Base-by-base conservation (phyloP, 2,113 vertebrate species). In the Pseudorasbora parva region DNA sequence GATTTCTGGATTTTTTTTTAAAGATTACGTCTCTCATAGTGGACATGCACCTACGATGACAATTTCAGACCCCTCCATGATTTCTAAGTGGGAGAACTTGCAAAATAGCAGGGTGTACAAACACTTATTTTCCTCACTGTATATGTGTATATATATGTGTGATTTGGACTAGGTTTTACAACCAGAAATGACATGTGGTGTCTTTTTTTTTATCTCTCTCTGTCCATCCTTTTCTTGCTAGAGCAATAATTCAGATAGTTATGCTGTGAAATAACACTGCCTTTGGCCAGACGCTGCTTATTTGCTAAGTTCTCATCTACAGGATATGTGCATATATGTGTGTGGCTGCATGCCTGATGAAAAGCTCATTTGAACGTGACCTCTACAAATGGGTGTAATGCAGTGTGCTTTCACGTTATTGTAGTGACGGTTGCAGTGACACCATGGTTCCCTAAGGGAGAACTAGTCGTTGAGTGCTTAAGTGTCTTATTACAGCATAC, bases 401-500 rank as follows among this genome's bases (percentile, higher is more conserved):
- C 51, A 17, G 87, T 85, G 82, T 87, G 81, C 41, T 85, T 88
- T 85, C 78, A 89, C 88, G 23, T 86, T 88, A 85, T 76, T 82
- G 83, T 86, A 79, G 75, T 86, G 88, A 90, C 88, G 84, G 83
- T 81, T 90, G 83, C 85, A 89, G 75, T 84, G 86, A 85, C 87
- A 89, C 90, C 88, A 85, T 83, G 74, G 83, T 81, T 89, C 87
- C 91, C 90, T 86, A 78, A 14, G 89, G 86, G 90, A 86, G 84
- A 89, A 88, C 79, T 81, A 83, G 85, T 89, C 56, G 69, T 71
- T 68, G 80, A 80, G 82, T 83, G 90, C 86, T 88, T 82, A 82
- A 79, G 85, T 30, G 72, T 90, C 86, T 80, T 82, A 84, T 90
- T 89, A 90, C 89, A 91, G 92, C 91, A 92, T 89, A 88, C 91